These are phyloP conservation scores for Leucoraja ocellata DNA, from an alignment of 2,797 vertebrate species.

Conservation along the genomic window DNA sequence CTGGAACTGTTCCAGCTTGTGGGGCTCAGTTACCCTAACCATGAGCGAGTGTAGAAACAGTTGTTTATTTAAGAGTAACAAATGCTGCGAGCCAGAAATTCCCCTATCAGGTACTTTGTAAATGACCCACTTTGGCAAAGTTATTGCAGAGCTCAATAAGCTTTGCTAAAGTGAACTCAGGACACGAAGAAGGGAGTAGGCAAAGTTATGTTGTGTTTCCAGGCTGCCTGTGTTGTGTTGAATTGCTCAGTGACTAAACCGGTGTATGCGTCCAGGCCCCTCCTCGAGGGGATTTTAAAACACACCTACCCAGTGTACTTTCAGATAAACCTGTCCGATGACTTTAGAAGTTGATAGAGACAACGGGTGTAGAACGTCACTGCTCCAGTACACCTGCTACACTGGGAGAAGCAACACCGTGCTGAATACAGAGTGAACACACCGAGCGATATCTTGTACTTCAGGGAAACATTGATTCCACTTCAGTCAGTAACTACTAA, in stretches of 20 bases:
- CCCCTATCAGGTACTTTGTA: background rate
- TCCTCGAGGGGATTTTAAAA: slow-evolving; percentile 8
- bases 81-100: background rate
- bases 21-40: too few relatives aligned
- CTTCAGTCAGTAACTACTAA: background rate
- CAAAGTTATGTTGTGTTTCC: background rate
- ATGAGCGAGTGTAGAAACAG: background rate
- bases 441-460: background rate
- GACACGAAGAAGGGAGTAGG: background rate
- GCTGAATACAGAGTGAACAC: background rate
- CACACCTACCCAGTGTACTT: background rate
- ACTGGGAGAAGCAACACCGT: background rate
- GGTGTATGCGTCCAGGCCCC: background rate
- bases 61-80: background rate
- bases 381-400: slow-evolving; percentile 6
- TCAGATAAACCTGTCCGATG: slow-evolving; percentile 30
- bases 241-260: background rate
- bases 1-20: background rate
- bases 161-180: background rate
- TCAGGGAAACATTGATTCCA: background rate
- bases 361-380: background rate
- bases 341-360: background rate
- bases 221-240: background rate
- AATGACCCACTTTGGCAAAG: background rate
- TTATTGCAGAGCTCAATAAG: background rate